Percentiles rank a stretch among this genome's conserved stretches.
These are phyloP conservation scores for Cyclura pinguis DNA, from an alignment of 2,797 vertebrate species.

Conservation along the genomic window DNA sequence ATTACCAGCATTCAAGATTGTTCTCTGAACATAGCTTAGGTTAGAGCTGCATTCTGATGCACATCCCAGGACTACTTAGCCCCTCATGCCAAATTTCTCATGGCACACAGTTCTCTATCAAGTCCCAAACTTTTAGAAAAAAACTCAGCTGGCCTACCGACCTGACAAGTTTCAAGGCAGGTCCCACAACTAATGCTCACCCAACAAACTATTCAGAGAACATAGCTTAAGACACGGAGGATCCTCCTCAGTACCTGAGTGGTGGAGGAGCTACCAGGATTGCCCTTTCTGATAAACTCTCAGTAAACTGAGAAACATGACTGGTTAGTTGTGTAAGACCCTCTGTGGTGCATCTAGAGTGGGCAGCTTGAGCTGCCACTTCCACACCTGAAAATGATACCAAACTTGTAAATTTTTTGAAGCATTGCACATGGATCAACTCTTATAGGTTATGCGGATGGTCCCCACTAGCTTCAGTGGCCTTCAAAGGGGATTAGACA, in stretches of 20 bases:
- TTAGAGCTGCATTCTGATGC: background rate
- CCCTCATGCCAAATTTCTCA: background rate
- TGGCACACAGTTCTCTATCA: background rate
- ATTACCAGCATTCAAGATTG: background rate
- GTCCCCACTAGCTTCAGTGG: background rate
- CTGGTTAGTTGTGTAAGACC: background rate
- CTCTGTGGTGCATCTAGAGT: background rate
- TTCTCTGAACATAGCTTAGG: background rate
- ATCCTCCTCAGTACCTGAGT: background rate
- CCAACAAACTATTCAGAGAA: background rate
- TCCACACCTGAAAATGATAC: background rate
- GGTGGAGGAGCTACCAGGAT: background rate
- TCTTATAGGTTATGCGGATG: background rate
- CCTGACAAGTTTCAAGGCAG: background rate
- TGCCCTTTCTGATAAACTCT: background rate
- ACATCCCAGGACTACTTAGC: background rate
- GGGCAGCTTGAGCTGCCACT: no score
- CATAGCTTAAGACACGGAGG: no score
- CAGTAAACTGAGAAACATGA: background rate
- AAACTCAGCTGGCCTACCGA: background rate
- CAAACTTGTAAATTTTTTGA: background rate
- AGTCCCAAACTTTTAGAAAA: background rate
- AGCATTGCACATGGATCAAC: background rate
- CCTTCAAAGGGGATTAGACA: background rate
- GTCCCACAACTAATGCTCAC: background rate